A percentile compares a stretch with the other conserved stretches of the same genome.
phyloP scores from a whole-genome alignment of 2,888 invertebrate genomes.

The Acronicta psi region DNA sequence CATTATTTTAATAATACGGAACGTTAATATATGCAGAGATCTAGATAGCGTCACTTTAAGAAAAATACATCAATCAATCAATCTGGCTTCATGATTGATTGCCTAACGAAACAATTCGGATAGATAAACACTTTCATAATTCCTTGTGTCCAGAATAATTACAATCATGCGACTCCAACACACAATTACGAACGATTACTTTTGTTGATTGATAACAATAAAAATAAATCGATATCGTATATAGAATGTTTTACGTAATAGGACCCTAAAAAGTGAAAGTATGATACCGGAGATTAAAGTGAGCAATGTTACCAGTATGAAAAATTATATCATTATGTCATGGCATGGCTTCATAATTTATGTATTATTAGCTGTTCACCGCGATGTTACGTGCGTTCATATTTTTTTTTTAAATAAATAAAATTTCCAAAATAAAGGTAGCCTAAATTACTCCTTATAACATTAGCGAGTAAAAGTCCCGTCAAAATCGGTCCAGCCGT shows the following conservation, averaged over 20 bases:
- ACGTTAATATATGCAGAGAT: slow-evolving; percentile 35
- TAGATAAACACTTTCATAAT: slow-evolving; percentile 56
- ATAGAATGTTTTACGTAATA: slow-evolving; percentile 48
- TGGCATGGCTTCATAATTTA: no score
- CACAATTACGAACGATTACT: slow-evolving; percentile 52
- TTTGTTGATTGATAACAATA: slow-evolving; percentile 56
- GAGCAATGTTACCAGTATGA: background rate
- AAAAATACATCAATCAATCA: slow-evolving; percentile 50
- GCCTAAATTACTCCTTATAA: no score
- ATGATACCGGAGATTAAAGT: slow-evolving; percentile 9
- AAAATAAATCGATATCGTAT: slow-evolving; percentile 41
- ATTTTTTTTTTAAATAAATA: no score
- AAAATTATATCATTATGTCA: slow-evolving; percentile 13
- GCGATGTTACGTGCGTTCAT: no score
- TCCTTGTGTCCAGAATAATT: slow-evolving; percentile 48
- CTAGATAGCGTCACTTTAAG: slow-evolving; percentile 50
- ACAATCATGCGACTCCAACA: slow-evolving; percentile 37
- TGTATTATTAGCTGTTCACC: no score
- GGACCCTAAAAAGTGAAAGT: slow-evolving; percentile 48
- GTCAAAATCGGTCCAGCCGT: no score
- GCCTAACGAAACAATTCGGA: slow-evolving; percentile 42
- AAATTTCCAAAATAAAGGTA: no score
- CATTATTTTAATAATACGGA: slow-evolving; percentile 26
- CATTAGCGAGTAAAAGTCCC: no score
- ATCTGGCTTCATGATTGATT: slow-evolving; percentile 48